These are phyloP conservation scores for Glaucomys volans DNA, from an alignment of 2,113 vertebrate species.

Conservation along the genomic window DNA sequence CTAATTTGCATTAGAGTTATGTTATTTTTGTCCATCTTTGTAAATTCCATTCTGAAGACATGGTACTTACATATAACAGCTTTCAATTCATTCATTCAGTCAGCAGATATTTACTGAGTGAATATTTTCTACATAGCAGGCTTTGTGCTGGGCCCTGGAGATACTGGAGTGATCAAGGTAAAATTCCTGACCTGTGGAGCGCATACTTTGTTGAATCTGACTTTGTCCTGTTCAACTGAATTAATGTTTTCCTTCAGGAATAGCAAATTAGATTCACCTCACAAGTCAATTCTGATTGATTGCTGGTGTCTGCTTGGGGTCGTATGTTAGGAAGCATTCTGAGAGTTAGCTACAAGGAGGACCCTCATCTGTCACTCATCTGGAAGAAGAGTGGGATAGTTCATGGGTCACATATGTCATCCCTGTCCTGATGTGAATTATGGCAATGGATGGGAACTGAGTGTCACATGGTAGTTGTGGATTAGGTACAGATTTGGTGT, in stretches of 20 bases:
- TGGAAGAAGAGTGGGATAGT: neutral
- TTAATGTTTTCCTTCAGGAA: neutral
- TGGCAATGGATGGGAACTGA: fast-evolving
- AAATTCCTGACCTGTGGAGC: neutral
- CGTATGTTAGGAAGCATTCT: neutral
- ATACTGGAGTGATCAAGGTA: neutral
- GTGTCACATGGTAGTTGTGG: neutral
- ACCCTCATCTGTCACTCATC: neutral
- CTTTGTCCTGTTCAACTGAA: slow-evolving; percentile 1
- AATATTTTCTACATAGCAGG: neutral
- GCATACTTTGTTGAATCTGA: neutral
- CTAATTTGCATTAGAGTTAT: neutral
- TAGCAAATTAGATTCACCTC: neutral
- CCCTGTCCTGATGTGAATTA: neutral
- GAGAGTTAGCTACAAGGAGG: neutral
- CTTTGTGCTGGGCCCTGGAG: neutral
- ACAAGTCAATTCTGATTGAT: neutral
- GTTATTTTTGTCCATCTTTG: slow-evolving; percentile 13
- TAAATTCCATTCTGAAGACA: neutral
- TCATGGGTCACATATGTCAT: neutral
- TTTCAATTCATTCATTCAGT: neutral
- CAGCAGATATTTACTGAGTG: neutral
- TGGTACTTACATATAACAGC: neutral
- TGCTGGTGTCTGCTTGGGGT: neutral
- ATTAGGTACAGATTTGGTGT: neutral